Base-by-base conservation (phyloP, 1,140 invertebrate genomes). In the Drusus annulatus region DNA sequence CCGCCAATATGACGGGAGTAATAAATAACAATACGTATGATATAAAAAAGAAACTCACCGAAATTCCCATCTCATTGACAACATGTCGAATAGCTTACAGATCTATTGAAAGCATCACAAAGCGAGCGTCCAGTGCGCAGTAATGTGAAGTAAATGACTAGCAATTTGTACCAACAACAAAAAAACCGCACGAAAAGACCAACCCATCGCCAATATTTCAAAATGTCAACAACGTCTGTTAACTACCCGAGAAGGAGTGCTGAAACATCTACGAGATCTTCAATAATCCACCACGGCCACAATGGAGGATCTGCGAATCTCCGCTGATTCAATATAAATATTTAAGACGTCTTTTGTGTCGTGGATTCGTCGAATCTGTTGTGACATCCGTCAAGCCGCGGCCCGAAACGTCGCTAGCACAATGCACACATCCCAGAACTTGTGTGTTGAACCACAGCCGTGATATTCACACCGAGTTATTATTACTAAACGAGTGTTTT, bases 301-400 rank as follows among this genome's bases (percentile, higher is more conserved):
- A 51, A 73, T 68, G 23, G 16, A 68, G 23, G 36, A 68, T 68
- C 28, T 2, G 28, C 63, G 19, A 7, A 31, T 68, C 63, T 31
- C 25, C 50, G 31, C n/a, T 31, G 63, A 68, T 60, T 23, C 19
- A 60, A 23, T 21, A 45, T 45, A 60, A 60, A 65, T 71, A 71
- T 8, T 52, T n/a, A 51, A 28, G 50, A 71, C 17, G 36, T 2
- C 16, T 19, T 71, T 71, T 71, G 68, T 71, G 21, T 62, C 15
- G 23, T 19, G 71, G 28, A 76, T 68, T 63, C 69, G 79, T 83
- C 81, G 79, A 83, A 80, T 78, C 56, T 83, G 81, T 83, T 83
- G 31, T 83, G 81, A 83, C 81, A 83, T 21, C 63, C 76, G 81
- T 80, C 81, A 71, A 50, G 60, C 16, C 36, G 15, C 25, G 16